Conservation (phyloP, 2,113 vertebrate genomes). For the Calidris pugnax region DNA sequence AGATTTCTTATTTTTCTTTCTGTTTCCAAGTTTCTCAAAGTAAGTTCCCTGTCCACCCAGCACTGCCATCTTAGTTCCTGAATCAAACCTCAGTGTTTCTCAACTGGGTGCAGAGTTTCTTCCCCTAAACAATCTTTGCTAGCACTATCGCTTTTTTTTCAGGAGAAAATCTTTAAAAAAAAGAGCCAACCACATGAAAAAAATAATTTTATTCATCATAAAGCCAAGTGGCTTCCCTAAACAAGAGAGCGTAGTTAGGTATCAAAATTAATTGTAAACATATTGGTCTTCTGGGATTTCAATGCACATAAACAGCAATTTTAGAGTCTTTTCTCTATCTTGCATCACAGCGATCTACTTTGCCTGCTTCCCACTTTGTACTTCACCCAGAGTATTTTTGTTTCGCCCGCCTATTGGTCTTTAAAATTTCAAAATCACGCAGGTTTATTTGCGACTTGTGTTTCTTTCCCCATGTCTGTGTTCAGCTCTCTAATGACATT, state of each 20-base stretch:
- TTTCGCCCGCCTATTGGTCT: background rate
- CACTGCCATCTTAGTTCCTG: slow-evolving; percentile 10
- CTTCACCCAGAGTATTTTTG: background rate
- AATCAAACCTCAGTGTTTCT: slow-evolving; percentile 57
- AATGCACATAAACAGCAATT: background rate
- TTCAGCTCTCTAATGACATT: slow-evolving; percentile 7
- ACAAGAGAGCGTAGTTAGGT: background rate
- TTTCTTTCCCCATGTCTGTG: background rate
- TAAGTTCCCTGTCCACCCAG: background rate
- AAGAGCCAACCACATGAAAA: background rate
- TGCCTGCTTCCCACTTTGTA: background rate
- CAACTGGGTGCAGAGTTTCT: slow-evolving; percentile 29
- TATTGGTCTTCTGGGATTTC: background rate
- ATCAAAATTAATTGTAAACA: background rate
- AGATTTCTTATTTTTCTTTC: slow-evolving; percentile 39
- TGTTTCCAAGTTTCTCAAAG: slow-evolving; percentile 27
- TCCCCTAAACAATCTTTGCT: slow-evolving; percentile 20
- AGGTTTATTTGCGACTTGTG: background rate
- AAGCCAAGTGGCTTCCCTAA: background rate
- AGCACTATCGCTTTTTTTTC: background rate
- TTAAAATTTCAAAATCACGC: background rate
- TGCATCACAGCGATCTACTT: background rate
- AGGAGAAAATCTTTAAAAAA: background rate
- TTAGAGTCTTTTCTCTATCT: background rate
- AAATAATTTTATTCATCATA: accelerated